A percentile compares a stretch with the other conserved stretches of the same genome.
phyloP scores from a whole-genome alignment of 2,888 invertebrate genomes.

The Pristionchus entomophagus region DNA sequence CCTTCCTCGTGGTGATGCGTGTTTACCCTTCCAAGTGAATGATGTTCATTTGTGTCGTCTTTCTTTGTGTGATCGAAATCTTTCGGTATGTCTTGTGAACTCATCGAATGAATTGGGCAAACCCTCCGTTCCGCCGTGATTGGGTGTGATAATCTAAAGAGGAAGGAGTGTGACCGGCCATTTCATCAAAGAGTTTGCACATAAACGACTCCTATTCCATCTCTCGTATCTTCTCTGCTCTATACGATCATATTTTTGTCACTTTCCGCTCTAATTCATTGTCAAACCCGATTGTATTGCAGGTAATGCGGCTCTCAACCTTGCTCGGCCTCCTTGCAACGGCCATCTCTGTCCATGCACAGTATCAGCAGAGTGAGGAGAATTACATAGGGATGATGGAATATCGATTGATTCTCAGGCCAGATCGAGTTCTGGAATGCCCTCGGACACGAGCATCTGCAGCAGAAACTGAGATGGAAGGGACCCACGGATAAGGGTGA shows the following conservation, averaged over 20 bases:
- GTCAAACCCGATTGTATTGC: background rate
- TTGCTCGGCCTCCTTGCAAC: background rate
- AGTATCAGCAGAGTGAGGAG: slow-evolving; percentile 30
- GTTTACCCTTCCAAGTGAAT: slow-evolving; percentile 1
- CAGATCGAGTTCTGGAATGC: slow-evolving; percentile 44
- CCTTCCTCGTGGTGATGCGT: background rate
- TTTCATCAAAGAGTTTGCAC: background rate
- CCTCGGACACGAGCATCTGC: slow-evolving; percentile 9
- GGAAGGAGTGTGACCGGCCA: background rate
- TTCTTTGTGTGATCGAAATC: background rate
- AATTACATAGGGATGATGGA: background rate
- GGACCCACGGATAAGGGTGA: slow-evolving; percentile 8
- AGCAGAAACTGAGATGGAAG: slow-evolving; percentile 33
- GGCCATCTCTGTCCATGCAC: background rate
- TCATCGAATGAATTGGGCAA: background rate
- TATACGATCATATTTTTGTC: background rate
- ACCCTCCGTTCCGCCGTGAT: background rate
- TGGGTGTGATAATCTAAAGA: slow-evolving; percentile 1
- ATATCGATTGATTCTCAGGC: background rate
- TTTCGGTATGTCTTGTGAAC: background rate
- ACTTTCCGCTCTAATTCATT: background rate
- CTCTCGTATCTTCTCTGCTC: background rate
- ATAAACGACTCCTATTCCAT: background rate
- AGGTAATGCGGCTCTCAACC: background rate
- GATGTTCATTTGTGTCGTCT: background rate